Conservation (phyloP, 2,888 invertebrate species). For the Dicroscelio sp. region DNA sequence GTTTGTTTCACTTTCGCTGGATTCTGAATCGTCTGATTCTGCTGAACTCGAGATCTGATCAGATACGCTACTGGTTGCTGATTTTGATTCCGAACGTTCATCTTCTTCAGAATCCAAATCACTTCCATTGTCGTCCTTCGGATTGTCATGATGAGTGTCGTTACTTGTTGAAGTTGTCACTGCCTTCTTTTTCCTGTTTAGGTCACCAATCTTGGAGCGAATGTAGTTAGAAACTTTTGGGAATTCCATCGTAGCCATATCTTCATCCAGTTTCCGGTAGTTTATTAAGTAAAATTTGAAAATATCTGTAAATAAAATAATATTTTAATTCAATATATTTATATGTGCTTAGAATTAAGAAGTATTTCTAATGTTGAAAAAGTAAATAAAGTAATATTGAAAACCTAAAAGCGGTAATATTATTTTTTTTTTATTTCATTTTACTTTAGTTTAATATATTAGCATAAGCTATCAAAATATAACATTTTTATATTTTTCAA, state of each 20-base stretch:
- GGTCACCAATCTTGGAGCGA: neutral
- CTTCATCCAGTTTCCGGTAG: slow-evolving; percentile 5
- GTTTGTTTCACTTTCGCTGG: no score
- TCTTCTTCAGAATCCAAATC: no score
- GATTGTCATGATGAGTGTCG: no score
- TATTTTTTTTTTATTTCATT: neutral
- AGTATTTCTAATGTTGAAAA: neutral
- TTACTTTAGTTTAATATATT: neutral
- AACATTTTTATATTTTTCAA: neutral
- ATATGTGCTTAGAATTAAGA: neutral
- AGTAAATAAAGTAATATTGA: neutral
- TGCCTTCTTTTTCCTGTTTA: neutral
- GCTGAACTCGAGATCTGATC: no score
- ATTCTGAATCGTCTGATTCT: no score
- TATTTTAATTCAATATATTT: neutral
- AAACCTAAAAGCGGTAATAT: neutral
- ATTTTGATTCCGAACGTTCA: no score
- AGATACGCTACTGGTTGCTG: no score
- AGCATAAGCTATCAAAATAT: neutral
- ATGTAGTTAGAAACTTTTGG: neutral
- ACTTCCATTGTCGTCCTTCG: no score
- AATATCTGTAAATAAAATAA: neutral
- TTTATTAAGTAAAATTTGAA: slow-evolving; percentile 1
- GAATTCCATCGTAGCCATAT: neutral
- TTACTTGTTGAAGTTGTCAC: no score